Evolutionary conservation across 2,888 invertebrate genomes (phyloP), one percentile per base, ranked within the genome.

Genomic region (Perithous albicinctus): DNA sequence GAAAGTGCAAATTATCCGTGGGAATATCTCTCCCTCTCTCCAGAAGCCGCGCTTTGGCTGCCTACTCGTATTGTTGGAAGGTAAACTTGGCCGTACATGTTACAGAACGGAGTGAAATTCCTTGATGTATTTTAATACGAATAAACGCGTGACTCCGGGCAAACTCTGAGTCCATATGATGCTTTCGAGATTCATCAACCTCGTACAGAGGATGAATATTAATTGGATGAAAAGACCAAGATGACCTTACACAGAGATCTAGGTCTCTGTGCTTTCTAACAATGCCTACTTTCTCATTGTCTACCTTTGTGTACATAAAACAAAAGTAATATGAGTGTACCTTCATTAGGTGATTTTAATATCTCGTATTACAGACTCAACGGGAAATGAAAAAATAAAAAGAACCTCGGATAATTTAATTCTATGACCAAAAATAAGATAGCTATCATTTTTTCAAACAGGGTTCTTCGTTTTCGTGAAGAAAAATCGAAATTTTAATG

Each of bases 1-100:
- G 80, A 79, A 84, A 83, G 84, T 82, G 73, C 75, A 64, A 80
- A 84, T 84, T 84, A 84, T 82, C 84, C 83, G 84, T 84, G 84
- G 82, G 82, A 84, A 83, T 78, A 84, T 84, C 78, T 75, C 56
- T 41, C 70, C 51, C 67, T 46, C 59, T 51, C 66, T 67, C 61
- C n/a, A 12, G 10, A 2, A n/a, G 15, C 29, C 56, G 5, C 56
- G 8, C 29, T 59, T 1, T 15, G 32, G 32, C 56, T 32, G 32
- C 29, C 32, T 32, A 32, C 32, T 7, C 29, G 32, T 15, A 59
- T 59, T 59, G 29, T 59, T 8, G 56, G 32, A 35, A 59, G 15
- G 56, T n/a, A n/a, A n/a, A n/a, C n/a, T n/a, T n/a, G 35, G 8
- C 15, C 15, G 32, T 15, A 10, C 18, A 15, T 8, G 7, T 32